phyloP scores from a whole-genome alignment of 2,113 vertebrate species.

The Aspidoscelis tigris region DNA sequence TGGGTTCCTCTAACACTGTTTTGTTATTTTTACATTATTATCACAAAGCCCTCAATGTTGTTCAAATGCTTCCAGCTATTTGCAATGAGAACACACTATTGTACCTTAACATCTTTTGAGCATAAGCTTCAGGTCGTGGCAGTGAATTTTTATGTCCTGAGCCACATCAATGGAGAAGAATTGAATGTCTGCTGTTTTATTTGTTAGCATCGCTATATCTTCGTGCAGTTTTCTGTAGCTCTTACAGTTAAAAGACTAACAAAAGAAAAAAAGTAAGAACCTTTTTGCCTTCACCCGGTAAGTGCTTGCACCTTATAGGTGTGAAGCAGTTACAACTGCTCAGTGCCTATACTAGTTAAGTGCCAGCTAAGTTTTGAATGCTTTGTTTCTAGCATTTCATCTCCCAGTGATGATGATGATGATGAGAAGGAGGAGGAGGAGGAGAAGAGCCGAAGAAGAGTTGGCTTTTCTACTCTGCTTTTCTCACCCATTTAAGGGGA shows the following conservation, averaged over 20 bases:
- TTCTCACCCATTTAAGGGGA: no score
- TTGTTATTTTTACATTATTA: not conserved
- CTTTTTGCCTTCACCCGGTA: no score
- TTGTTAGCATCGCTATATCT: not conserved
- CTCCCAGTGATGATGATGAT: no score
- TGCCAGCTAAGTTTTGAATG: no score
- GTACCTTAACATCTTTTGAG: not conserved
- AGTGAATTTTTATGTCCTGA: constrained; percentile 10
- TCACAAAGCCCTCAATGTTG: not conserved
- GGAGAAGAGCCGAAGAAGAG: no score
- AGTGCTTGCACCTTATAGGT: no score
- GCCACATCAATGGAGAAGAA: constrained; percentile 2
- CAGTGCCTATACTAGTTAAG: no score
- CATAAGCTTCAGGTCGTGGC: not conserved
- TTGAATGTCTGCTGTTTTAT: not conserved
- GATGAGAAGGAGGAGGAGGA: no score
- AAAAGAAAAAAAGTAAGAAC: not conserved
- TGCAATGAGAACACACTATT: not conserved
- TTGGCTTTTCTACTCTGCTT: no score
- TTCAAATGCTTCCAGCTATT: not conserved
- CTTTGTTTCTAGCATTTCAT: no score
- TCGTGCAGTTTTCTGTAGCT: constrained; percentile 2
- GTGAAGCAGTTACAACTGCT: no score
- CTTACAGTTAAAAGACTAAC: not conserved
- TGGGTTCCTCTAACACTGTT: not conserved